Conservation (phyloP, 2,113 vertebrate genomes). For the Phylloscopus trochiloides region DNA sequence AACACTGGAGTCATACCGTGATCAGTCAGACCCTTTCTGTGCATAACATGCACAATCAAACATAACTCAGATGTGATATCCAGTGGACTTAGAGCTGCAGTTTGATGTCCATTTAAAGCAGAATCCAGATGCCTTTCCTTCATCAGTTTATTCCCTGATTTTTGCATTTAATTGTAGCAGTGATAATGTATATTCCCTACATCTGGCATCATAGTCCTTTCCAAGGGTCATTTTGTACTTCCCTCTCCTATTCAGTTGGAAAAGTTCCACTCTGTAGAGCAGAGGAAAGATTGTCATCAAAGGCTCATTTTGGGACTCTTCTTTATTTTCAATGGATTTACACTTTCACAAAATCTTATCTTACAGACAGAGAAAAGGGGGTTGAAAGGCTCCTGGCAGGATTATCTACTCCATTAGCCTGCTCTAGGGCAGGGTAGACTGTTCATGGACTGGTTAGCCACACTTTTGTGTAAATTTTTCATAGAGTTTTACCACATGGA, state of each 20-base stretch:
- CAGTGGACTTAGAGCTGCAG: not conserved
- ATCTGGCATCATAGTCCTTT: not conserved
- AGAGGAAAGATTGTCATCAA: not conserved
- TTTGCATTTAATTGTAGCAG: not conserved
- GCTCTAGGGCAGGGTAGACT: not conserved
- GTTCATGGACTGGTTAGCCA: not conserved
- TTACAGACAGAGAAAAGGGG: not conserved
- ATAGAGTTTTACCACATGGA: not conserved
- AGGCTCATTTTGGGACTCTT: not conserved
- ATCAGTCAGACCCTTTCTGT: not conserved
- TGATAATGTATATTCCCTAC: not conserved
- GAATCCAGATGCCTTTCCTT: not conserved
- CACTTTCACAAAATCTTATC: not conserved
- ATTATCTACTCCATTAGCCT: not conserved
- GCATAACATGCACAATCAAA: not conserved
- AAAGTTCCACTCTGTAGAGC: not conserved
- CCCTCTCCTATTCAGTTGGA: not conserved
- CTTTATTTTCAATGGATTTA: not conserved
- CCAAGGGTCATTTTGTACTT: not conserved
- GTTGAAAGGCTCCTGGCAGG: not conserved
- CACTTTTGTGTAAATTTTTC: not conserved
- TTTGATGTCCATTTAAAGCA: not conserved
- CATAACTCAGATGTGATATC: not conserved
- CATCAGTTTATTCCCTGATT: not conserved
- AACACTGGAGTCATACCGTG: not conserved